A percentile compares a stretch with the other conserved stretches of the same genome.
phyloP scores from a whole-genome alignment of 2,888 invertebrate genomes.

The Melitaea athalia region DNA sequence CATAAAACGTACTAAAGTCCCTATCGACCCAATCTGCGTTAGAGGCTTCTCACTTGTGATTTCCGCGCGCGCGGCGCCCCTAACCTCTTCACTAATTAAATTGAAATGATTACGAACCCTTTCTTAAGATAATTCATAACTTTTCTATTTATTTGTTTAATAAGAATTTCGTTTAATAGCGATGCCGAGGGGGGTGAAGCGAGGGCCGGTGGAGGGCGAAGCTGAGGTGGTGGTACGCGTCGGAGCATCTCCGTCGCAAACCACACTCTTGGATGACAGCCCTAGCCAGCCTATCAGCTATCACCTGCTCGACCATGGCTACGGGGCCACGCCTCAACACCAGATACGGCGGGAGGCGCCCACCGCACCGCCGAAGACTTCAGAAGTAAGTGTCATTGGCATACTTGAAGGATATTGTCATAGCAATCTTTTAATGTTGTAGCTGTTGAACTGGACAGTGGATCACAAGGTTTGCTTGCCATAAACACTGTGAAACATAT shows the following conservation, averaged over 20 bases:
- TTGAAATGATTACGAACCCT: slow-evolving; percentile 63
- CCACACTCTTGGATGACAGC: slow-evolving; percentile 77
- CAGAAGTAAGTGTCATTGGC: slow-evolving; percentile 69
- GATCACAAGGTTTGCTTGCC: not conserved
- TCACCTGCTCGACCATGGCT: slow-evolving; percentile 93
- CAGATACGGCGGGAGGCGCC: slow-evolving; percentile 83
- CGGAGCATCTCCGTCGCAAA: slow-evolving; percentile 81
- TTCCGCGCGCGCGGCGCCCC: slow-evolving; percentile 80
- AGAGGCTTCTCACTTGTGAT: slow-evolving; percentile 71
- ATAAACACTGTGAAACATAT: not conserved
- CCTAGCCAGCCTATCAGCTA: slow-evolving; percentile 84
- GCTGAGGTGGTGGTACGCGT: slow-evolving; percentile 77
- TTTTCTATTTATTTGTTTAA: slow-evolving; percentile 37
- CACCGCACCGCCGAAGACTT: slow-evolving; percentile 80
- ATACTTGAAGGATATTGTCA: not conserved
- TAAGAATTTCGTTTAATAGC: slow-evolving; percentile 56
- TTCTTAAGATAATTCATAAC: slow-evolving; percentile 44
- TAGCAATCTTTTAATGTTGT: not conserved
- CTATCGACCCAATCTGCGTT: slow-evolving; percentile 76
- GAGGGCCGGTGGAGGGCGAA: slow-evolving; percentile 81
- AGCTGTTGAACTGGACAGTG: not conserved
- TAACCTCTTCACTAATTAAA: slow-evolving; percentile 80
- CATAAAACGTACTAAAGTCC: slow-evolving; percentile 54
- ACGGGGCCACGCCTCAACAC: slow-evolving; percentile 90
- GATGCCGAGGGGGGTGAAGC: slow-evolving; percentile 84